Conservation (phyloP, 2,888 invertebrate genomes). For the Monoplex corrugatus region DNA sequence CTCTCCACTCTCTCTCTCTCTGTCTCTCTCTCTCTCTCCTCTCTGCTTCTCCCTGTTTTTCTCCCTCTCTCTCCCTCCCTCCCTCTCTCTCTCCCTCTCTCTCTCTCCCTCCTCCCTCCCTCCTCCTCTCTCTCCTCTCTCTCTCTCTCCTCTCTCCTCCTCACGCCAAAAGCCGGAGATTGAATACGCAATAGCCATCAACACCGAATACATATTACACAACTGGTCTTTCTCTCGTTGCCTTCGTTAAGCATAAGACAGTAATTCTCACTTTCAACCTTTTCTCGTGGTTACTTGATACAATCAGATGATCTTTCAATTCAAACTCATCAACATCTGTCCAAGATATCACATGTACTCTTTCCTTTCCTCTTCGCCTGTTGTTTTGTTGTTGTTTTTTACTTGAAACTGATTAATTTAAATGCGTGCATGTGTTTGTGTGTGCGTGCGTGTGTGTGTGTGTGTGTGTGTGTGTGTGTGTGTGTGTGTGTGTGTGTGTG, state of each 20-base stretch:
- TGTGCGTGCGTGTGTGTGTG: no score
- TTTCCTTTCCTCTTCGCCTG: not conserved
- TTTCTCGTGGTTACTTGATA: no score
- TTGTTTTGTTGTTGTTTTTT: not conserved
- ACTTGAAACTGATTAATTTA: not conserved
- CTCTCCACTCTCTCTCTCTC: not conserved
- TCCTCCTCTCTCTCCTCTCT: not conserved
- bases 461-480: no score
- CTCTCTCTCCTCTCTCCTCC: not conserved
- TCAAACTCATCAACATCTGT: no score
- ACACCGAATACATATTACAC: no score
- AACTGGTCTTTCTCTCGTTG: not conserved
- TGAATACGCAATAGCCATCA: no score
- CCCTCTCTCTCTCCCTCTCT: not conserved
- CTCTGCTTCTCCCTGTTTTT: no score
- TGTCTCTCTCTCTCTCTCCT: constrained; percentile 6
- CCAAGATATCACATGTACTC: not conserved
- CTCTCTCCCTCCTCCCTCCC: not conserved
- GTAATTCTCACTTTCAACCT: no score
- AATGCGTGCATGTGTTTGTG: no score
- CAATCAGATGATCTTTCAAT: no score
- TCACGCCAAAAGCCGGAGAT: no score
- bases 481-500: no score
- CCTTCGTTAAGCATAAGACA: not conserved
- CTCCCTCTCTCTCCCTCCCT: not conserved